Conservation (phyloP, 2,797 vertebrate genomes). For the Epinephelus coioides region DNA sequence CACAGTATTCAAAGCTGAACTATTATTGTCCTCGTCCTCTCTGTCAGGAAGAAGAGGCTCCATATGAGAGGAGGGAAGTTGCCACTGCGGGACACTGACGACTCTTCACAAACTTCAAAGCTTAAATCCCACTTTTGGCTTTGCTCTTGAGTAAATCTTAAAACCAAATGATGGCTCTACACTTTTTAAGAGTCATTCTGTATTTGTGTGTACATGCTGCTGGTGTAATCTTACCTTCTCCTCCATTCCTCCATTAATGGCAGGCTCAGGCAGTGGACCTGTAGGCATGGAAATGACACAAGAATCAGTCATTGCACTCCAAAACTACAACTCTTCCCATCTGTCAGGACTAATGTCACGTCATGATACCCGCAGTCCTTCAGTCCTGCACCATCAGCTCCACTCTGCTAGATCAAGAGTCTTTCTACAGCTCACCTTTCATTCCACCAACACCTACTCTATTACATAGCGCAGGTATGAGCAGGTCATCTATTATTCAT, state of each 20-base stretch:
- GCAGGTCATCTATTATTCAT: constrained; percentile 79
- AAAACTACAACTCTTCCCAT: constrained; percentile 1
- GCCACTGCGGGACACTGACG: constrained; percentile 30
- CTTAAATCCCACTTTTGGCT: constrained; percentile 31
- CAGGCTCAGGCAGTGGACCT: constrained; percentile 93
- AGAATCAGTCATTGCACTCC: constrained; percentile 26
- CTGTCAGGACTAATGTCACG: background rate
- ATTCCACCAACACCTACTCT: constrained; percentile 58
- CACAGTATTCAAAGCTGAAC: constrained; percentile 23
- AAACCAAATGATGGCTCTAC: constrained; percentile 10
- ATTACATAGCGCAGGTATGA: constrained; percentile 72
- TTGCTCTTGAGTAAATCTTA: constrained; percentile 19
- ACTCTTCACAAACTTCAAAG: constrained; percentile 31
- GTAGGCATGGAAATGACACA: constrained; percentile 39
- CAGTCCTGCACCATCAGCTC: constrained; percentile 41
- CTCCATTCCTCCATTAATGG: constrained; percentile 89
- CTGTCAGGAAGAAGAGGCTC: constrained; percentile 48
- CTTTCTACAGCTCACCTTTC: constrained; percentile 70
- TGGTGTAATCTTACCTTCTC: constrained; percentile 88
- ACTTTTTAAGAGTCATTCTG: background rate
- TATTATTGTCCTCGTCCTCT: constrained; percentile 40
- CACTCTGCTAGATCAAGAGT: constrained; percentile 48
- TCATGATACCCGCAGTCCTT: constrained; percentile 8
- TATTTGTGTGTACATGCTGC: background rate
- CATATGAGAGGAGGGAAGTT: constrained; percentile 38